Base-by-base conservation (phyloP, 2,888 invertebrate species). In the Drosophila buzzatii region DNA sequence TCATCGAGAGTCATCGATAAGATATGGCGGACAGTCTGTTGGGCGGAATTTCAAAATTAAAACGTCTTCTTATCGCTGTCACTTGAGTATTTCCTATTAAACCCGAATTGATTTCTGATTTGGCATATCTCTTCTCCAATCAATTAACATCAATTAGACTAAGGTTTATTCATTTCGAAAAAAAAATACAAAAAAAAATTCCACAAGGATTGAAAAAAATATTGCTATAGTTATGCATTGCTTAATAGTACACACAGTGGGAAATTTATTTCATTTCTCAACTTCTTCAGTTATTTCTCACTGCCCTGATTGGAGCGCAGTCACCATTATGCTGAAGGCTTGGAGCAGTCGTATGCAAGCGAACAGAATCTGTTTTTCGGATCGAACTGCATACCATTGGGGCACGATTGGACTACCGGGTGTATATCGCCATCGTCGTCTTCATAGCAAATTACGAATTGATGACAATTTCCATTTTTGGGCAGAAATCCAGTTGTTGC, bases 401-500 rank as follows among this genome's bases (percentile, higher is more conserved):
- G 90, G 37, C 92, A 92, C 0, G 66, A n/a, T 14, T 70, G 35
- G 8, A 9, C 55, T 20, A 42, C 49, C 0, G 74, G 20, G 0
- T 10, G 0, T 4, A 88, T 9, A 2, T 58, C 16, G 4, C 65
- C 69, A 0, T 65, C 23, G 0, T 16, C 8, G 0, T n/a, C 14
- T n/a, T 76, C 76, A 23, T 52, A 67, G 52, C 91, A 90, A 14
- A 73, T 49, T 6, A 82, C 42, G 41, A 81, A 92, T 20, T 85
- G 12, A 0, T 20, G 14, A 56, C 92, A 92, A 16, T 56, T 62
- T 9, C 70, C 73, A 10, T 60, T 63, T 9, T 64, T 45, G 0
- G 89, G 85, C 37, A 81, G 70, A 62, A 87, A 80, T 1, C 92
- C 92, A 3, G 59, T 65, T 33, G 76, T 75, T 1, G 83, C 73